phyloP scores from a whole-genome alignment of 2,888 invertebrate genomes.

The Eupithecia exiguata region DNA sequence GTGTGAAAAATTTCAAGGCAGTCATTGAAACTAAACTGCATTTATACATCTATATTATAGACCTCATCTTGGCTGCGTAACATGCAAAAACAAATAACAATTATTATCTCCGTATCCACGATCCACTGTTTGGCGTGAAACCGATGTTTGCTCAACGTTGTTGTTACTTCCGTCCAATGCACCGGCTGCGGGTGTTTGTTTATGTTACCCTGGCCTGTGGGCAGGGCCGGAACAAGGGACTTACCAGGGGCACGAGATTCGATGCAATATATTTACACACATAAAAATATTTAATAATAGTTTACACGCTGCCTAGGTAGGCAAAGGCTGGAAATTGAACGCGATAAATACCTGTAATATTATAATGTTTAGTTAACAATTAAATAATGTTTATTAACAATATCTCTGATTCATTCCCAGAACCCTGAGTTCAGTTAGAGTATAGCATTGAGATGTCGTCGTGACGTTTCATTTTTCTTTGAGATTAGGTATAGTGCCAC shows the following conservation, averaged over 20 bases:
- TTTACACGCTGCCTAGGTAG: no score
- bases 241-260: no score
- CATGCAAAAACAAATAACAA: constrained; percentile 7
- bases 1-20: neutral
- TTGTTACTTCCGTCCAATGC: constrained; percentile 53
- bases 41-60: neutral
- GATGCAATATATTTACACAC: no score
- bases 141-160: constrained; percentile 44
- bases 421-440: no score
- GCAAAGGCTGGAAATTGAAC: no score
- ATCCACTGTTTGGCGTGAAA: constrained; percentile 42
- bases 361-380: no score
- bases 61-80: neutral
- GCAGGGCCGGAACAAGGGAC: constrained; percentile 26
- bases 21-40: neutral
- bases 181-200: constrained; percentile 38
- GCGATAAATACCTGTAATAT: no score
- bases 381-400: no score
- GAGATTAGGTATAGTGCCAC: neutral
- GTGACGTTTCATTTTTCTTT: no score
- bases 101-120: constrained; percentile 25
- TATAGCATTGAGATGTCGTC: no score
- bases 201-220: constrained; percentile 42
- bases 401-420: no score
- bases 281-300: no score